phyloP scores from a whole-genome alignment of 1,140 invertebrate genomes.

The Drosophila insularis region DNA sequence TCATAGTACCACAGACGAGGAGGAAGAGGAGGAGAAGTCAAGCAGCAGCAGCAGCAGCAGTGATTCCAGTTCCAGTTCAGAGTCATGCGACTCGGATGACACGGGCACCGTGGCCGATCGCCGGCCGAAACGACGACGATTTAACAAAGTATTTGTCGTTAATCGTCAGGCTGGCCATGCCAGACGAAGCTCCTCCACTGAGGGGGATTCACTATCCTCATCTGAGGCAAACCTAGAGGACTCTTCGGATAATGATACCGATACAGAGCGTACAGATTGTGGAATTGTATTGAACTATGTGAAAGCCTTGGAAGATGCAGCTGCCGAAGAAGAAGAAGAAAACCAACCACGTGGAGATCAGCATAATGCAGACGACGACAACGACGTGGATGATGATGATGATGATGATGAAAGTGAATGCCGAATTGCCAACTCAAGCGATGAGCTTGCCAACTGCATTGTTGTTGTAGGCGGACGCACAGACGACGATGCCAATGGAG shows the following conservation, averaged over 20 bases:
- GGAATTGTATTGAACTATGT: slow-evolving; percentile 82
- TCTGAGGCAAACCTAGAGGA: slow-evolving; percentile 84
- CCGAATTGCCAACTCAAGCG: slow-evolving; percentile 72
- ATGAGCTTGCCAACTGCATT: slow-evolving; percentile 80
- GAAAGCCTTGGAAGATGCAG: slow-evolving; percentile 69
- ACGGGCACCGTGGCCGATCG: slow-evolving; percentile 78
- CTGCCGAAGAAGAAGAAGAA: slow-evolving; percentile 20
- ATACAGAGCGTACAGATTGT: slow-evolving; percentile 83
- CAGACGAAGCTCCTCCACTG: slow-evolving; percentile 85
- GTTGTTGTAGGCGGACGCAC: slow-evolving; percentile 77
- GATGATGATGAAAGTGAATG: slow-evolving; percentile 75
- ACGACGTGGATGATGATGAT: slow-evolving; percentile 39
- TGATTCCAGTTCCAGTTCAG: slow-evolving; percentile 64
- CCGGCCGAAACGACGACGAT: slow-evolving; percentile 85
- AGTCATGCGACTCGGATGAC: slow-evolving; percentile 75
- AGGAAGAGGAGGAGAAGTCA: slow-evolving; percentile 1
- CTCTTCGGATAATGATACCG: slow-evolving; percentile 84
- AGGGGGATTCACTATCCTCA: slow-evolving; percentile 83
- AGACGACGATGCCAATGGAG: slow-evolving; percentile 54
- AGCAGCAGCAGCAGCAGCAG: slow-evolving; percentile 44
- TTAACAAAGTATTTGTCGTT: slow-evolving; percentile 89
- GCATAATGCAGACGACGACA: slow-evolving; percentile 37
- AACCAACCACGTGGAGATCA: slow-evolving; percentile 34
- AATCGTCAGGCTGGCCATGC: slow-evolving; percentile 82
- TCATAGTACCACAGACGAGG: slow-evolving; percentile 55